phyloP scores from a whole-genome alignment of 2,113 vertebrate species.

The Lagopus leucura region DNA sequence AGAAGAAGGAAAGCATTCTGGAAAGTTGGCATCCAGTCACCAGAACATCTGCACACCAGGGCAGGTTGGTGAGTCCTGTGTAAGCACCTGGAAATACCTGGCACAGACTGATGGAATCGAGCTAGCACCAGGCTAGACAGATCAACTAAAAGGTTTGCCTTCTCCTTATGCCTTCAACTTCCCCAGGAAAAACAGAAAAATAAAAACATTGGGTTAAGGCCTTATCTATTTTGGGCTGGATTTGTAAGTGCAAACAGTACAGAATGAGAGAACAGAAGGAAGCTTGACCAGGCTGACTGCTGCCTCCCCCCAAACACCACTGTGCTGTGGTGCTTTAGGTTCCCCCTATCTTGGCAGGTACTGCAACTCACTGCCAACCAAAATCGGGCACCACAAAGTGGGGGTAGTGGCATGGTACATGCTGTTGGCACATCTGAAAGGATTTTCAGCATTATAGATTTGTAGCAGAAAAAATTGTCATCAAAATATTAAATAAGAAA shows the following conservation, averaged over 20 bases:
- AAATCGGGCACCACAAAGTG: neutral
- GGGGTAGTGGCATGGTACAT: neutral
- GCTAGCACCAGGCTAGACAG: neutral
- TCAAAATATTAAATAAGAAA: neutral
- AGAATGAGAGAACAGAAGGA: neutral
- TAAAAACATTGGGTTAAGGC: neutral
- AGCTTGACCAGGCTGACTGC: rapidly evolving
- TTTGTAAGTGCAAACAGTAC: neutral
- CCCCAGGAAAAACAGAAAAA: neutral
- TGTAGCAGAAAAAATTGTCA: neutral
- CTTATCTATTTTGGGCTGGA: neutral
- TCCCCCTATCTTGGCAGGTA: too few relatives aligned
- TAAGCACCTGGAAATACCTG: neutral
- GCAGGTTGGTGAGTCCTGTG: neutral
- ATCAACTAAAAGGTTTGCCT: neutral
- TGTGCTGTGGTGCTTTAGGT: neutral
- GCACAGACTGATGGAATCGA: neutral
- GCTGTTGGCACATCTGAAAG: neutral
- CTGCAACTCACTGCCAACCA: neutral
- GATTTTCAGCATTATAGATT: neutral
- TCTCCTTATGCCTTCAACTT: rapidly evolving
- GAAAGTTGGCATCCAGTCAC: neutral
- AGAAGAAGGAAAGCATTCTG: neutral
- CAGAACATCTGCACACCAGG: neutral
- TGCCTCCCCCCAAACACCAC: neutral